phyloP scores from a whole-genome alignment of 35 echinoderm and acorn worm genomes.

The Lytechinus pictus region DNA sequence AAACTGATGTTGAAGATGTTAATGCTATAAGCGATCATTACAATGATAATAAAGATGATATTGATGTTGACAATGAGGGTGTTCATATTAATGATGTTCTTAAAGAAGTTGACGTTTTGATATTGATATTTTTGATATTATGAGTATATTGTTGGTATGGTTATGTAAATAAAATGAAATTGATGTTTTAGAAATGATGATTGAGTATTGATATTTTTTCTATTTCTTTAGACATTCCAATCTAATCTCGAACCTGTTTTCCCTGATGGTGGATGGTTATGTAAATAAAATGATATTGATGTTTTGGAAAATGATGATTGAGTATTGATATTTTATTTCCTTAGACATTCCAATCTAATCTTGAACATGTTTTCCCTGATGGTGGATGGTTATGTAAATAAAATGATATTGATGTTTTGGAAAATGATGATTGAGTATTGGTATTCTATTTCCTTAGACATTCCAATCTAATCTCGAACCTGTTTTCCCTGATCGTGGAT shows the following conservation, averaged over 20 bases:
- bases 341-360: constrained; percentile 96
- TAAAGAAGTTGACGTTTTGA: too few species aligned
- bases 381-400: constrained; percentile 95
- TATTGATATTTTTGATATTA: too few species aligned
- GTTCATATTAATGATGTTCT: too few species aligned
- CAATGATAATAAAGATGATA: neutral
- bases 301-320: neutral
- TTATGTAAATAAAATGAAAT: too few species aligned
- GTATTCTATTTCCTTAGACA: constrained; percentile 72
- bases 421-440: neutral
- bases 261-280: too few species aligned
- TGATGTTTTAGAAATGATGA: neutral
- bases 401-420: constrained; percentile 92
- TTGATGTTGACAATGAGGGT: neutral
- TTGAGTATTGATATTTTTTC: constrained; percentile 25
- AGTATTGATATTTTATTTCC: constrained; percentile 32
- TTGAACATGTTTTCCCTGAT: constrained; percentile 97
- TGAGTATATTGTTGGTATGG: too few species aligned
- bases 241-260: too few species aligned
- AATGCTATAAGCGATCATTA: neutral
- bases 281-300: too few species aligned
- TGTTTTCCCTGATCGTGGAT: too few species aligned
- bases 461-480: too few species aligned
- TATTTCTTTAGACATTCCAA: constrained; percentile 81
- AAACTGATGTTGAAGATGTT: too few species aligned